Evolutionary conservation across 2,888 invertebrate genomes (phyloP).

Genomic region (Hypena proboscidalis): DNA sequence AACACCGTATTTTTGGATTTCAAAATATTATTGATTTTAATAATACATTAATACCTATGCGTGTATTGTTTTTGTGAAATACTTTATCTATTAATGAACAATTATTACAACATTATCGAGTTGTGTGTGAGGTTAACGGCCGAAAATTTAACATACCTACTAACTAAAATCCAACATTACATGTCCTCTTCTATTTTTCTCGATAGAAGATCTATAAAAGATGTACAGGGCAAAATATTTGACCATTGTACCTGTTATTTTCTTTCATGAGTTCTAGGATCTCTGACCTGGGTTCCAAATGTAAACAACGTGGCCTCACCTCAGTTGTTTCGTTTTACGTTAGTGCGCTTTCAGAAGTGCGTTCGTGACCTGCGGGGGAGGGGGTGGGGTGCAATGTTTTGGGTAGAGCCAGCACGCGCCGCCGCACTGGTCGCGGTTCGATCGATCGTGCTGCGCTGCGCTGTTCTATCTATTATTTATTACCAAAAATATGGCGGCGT

Average conservation of each 20-base stretch:
- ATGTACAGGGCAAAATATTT: too few species aligned
- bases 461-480: slow-evolving; percentile 80
- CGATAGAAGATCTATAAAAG: too few species aligned
- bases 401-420: slow-evolving; percentile 64
- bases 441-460: slow-evolving; percentile 77
- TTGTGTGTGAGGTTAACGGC: too few species aligned
- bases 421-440: slow-evolving; percentile 67
- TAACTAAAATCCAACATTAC: too few species aligned
- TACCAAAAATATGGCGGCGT: slow-evolving; percentile 81
- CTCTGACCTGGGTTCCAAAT: too few species aligned
- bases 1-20: too few species aligned
- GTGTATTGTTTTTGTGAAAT: not conserved
- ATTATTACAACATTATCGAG: slow-evolving; percentile 25
- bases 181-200: too few species aligned
- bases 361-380: slow-evolving; percentile 33
- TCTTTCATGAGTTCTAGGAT: too few species aligned
- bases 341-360: slow-evolving; percentile 36
- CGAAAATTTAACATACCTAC: too few species aligned
- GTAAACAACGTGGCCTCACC: not conserved
- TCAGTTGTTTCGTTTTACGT: slow-evolving; percentile 20
- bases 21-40: not conserved
- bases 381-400: slow-evolving; percentile 75
- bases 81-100: slow-evolving; percentile 25
- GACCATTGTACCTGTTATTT: too few species aligned
- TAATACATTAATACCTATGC: not conserved